Conservation (phyloP, 2,888 invertebrate species). For the Zygogramma bicolorata region DNA sequence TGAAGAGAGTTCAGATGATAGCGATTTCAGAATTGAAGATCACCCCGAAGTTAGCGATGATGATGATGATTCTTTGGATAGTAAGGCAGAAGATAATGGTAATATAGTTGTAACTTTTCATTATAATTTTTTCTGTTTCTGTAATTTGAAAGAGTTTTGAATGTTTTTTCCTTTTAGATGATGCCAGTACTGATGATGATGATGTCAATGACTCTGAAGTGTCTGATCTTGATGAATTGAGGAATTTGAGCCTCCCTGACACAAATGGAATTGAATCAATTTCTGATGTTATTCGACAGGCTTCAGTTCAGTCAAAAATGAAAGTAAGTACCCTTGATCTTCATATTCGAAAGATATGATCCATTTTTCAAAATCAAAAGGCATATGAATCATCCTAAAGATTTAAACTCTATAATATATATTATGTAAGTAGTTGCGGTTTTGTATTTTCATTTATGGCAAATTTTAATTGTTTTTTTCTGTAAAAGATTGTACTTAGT, state of each 20-base stretch:
- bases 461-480: too few species aligned
- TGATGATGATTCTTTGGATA: constrained; percentile 76
- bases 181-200: constrained; percentile 55
- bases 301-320: constrained; percentile 54
- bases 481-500: too few species aligned
- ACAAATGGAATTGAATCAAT: constrained; percentile 63
- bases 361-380: too few species aligned
- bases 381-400: too few species aligned
- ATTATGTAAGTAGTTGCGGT: too few species aligned
- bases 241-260: constrained; percentile 53
- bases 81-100: constrained; percentile 73
- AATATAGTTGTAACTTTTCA: constrained; percentile 22
- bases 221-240: constrained; percentile 54
- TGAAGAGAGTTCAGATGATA: constrained; percentile 94
- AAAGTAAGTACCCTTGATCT: constrained; percentile 35
- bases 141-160: background rate
- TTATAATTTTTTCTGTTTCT: background rate
- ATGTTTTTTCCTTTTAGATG: constrained; percentile 40
- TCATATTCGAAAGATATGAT: too few species aligned
- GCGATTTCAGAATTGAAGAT: constrained; percentile 92
- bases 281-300: constrained; percentile 70
- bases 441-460: too few species aligned
- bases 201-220: constrained; percentile 64
- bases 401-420: too few species aligned
- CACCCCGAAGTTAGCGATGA: constrained; percentile 84